Evolutionary conservation across 2,113 vertebrate species (phyloP), one percentile per base, ranked within the genome.

Genomic region (Pitta sordida): DNA sequence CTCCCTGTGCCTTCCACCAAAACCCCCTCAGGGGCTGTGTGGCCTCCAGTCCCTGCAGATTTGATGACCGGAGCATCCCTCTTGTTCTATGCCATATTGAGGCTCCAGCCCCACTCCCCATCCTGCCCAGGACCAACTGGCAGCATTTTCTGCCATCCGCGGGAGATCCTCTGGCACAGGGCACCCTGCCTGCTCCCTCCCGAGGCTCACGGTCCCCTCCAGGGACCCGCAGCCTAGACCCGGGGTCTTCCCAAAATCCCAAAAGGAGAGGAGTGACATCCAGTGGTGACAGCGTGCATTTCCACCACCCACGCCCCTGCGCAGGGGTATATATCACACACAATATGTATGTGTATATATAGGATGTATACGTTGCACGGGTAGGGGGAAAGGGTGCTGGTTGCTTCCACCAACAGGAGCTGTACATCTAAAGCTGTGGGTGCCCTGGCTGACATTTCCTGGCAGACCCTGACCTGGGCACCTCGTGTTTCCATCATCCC

Each of bases 311-410:
- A 7, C 80, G 26, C 60, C 69, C 82, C 82, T 62, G 82, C 23
- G 6, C 82, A 18, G 90, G 88, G 83, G 84, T 96, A 96, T 96
- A 95, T 96, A 95, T 97, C 90, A 93, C 96, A 96, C 94, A 94
- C 89, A 14, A 68, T 71, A 52, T 76, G 91, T 90, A 89, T 96
- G 95, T 96, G 94, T 90, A 96, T 97, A 96, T 97, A 96, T 95
- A 96, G 93, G 95, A 97, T 97, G 96, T 97, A 97, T 96, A 97
- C 96, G 93, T 97, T 97, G 91, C 96, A 96, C 86, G 87, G 78
- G 75, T 15, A 8, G 60, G 85, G 86, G 68, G 49, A 18, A 27
- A 46, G 75, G 56, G 58, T 83, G 80, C 88, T 86, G 90, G 58
- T 63, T 65, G 22, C 75, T 91, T 68, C 80, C 56, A 53, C 85